Base-by-base conservation (phyloP, 2,113 vertebrate species). In the Ophthalmolycus amberensis region DNA sequence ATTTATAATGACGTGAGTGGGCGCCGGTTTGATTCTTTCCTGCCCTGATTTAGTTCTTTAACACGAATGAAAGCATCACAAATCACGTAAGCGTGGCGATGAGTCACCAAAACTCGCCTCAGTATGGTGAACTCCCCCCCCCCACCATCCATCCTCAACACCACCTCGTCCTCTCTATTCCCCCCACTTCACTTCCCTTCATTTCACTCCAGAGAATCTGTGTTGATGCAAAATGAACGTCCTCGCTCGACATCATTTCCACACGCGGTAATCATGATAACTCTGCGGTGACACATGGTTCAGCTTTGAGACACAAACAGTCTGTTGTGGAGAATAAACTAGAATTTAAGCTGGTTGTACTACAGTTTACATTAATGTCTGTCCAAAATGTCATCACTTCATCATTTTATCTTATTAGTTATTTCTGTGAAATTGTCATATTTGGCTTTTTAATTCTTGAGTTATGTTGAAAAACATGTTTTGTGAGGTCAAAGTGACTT, bases 71-170 rank as follows among this genome's bases (percentile, higher is more conserved):
- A 91, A 85, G 87, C 88, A 88, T 79, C 72, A 46, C 82, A 87
- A 86, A 91, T 92, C 85, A 76, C 79, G 84, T 88, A 83, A 81
- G 80, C 32, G 58, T 71, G 1, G 58, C 60, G 80, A 82, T 93
- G 88, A 94, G 85, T 93, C 89, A 90, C 77, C 48, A 15, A 50
- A 73, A 75, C 71, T 85, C 12, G 89, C 91, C 91, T 73, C 58
- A 75, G 90, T 89, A 78, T 34, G 82, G 10, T 44, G 50, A 79
- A n/a, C 18, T 32, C 38, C 63, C 29, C 5, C 48, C 40, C 54
- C 71, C 38, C 8, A 25, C 71, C 64, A 18, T 40, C 34, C n/a
- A 2, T 34, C 40, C n/a, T 6, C 70, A 12, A 14, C 75, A 12
- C 69, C 78, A 29, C 46, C 74, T 25, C 72, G 1, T 22, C 34